Conservation (phyloP, 2,113 vertebrate genomes). For the Dicaeum eximium region DNA sequence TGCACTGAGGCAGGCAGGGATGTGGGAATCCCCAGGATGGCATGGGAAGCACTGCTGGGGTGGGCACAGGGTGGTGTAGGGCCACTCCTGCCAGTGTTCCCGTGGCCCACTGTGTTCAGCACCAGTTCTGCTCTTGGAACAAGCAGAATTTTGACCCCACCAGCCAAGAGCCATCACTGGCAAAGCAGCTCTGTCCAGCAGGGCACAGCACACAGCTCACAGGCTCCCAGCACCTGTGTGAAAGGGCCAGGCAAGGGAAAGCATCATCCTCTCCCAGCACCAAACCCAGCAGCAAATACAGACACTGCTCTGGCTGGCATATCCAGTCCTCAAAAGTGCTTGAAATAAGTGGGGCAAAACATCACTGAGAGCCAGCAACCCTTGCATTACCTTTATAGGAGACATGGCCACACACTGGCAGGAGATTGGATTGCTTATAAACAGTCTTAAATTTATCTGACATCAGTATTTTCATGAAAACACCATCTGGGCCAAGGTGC, state of each 20-base stretch:
- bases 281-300: neutral
- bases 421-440: neutral
- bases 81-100: neutral
- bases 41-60: neutral
- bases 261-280: neutral
- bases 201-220: neutral
- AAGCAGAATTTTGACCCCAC: neutral
- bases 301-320: neutral
- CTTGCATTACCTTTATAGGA: neutral
- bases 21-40: rapidly evolving
- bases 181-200: neutral
- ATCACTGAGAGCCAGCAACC: neutral
- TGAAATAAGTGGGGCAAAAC: neutral
- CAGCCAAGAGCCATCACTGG: rapidly evolving
- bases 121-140: rapidly evolving
- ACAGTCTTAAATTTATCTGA: neutral
- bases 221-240: neutral
- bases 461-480: neutral
- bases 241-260: neutral
- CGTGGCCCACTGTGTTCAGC: neutral
- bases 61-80: neutral
- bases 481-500: neutral
- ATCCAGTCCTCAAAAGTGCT: no score
- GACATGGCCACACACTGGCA: neutral
- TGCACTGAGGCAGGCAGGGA: neutral